Evolutionary conservation across 2,888 invertebrate genomes (phyloP).

Genomic region (Cheilosia variabilis): DNA sequence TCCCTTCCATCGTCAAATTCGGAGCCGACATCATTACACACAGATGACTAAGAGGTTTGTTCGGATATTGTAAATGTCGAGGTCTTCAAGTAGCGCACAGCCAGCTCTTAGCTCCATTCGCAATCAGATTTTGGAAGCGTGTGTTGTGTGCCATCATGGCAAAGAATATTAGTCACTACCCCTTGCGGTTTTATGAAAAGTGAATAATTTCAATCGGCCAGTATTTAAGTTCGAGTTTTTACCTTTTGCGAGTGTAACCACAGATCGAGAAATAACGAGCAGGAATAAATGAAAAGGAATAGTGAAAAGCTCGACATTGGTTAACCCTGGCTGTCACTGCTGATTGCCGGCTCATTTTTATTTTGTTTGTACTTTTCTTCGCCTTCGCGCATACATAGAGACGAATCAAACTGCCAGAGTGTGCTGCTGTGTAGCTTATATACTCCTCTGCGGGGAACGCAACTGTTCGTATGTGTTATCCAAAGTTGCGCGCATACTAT

Average conservation of each 20-base stretch:
- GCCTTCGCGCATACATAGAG: slow-evolving; percentile 38
- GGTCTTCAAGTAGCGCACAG: slow-evolving; percentile 71
- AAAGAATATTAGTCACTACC: slow-evolving; percentile 55
- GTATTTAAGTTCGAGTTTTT: slow-evolving; percentile 29
- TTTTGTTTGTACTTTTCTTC: slow-evolving; percentile 68
- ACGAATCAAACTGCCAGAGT: slow-evolving; percentile 12
- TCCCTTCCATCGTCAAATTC: slow-evolving; percentile 31
- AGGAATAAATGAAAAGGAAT: slow-evolving; percentile 11
- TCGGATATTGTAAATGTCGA: slow-evolving; percentile 65
- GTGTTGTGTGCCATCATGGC: slow-evolving; percentile 55
- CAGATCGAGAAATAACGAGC: slow-evolving; percentile 11
- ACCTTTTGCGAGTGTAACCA: slow-evolving; percentile 21
- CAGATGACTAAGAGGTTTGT: slow-evolving; percentile 73
- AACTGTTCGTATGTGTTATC: slow-evolving; percentile 62
- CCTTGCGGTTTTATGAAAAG: slow-evolving; percentile 51
- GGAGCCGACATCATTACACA: slow-evolving; percentile 55
- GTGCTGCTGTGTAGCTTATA: slow-evolving; percentile 39
- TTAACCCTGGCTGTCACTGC: slow-evolving; percentile 72
- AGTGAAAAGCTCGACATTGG: slow-evolving; percentile 67
- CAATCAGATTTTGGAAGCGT: slow-evolving; percentile 72
- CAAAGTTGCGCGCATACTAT: slow-evolving; percentile 69
- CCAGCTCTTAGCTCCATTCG: slow-evolving; percentile 68
- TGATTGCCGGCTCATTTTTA: slow-evolving; percentile 74
- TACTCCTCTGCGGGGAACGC: slow-evolving; percentile 61
- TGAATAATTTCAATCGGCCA: slow-evolving; percentile 62